phyloP scores from a whole-genome alignment of 2,888 invertebrate species.

The Tupiocoris notatus region DNA sequence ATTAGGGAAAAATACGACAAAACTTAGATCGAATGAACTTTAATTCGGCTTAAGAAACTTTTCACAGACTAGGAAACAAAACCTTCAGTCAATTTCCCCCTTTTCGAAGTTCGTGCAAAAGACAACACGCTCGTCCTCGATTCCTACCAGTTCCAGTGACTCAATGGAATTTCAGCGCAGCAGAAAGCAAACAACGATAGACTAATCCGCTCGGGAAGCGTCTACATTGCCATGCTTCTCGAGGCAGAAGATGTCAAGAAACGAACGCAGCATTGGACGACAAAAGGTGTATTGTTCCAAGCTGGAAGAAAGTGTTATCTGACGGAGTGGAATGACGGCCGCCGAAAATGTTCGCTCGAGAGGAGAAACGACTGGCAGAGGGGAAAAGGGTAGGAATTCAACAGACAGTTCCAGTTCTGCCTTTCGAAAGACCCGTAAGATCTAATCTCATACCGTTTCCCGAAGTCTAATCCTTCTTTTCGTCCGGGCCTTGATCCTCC shows the following conservation, averaged over 20 bases:
- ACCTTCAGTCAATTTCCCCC: too few species aligned
- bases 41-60: too few species aligned
- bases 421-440: background rate
- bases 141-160: too few species aligned
- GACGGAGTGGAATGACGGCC: background rate
- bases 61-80: too few species aligned
- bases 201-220: background rate
- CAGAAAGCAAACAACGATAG: background rate
- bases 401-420: background rate
- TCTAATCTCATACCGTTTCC: background rate
- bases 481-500: background rate
- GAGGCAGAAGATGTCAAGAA: background rate
- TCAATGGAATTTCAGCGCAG: background rate
- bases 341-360: background rate
- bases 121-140: too few species aligned
- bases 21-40: too few species aligned
- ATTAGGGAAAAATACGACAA: too few species aligned
- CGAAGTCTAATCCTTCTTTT: background rate
- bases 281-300: background rate
- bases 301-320: background rate
- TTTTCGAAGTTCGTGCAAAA: too few species aligned
- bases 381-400: background rate
- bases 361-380: background rate
- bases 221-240: background rate
- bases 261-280: background rate